phyloP scores from a whole-genome alignment of 1,140 invertebrate species.

The Pseudoatta argentina region DNA sequence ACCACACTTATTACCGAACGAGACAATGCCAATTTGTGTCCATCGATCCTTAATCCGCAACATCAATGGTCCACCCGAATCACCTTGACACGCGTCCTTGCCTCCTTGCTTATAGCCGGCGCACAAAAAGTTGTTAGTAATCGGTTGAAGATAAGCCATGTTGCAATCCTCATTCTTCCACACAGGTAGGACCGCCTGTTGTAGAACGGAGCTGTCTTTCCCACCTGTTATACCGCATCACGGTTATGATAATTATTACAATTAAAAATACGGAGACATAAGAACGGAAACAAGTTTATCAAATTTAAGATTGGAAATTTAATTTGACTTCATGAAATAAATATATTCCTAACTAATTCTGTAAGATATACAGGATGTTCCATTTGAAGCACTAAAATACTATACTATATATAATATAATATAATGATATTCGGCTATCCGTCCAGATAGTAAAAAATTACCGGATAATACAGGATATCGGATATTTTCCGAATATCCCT shows the following conservation, averaged over 20 bases:
- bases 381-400: no score
- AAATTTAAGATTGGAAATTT: neutral
- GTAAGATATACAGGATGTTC: no score
- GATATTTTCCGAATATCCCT: no score
- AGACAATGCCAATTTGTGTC: slow-evolving; percentile 96
- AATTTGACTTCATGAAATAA: neutral
- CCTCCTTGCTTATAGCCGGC: slow-evolving; percentile 96
- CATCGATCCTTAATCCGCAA: slow-evolving; percentile 91
- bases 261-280: neutral
- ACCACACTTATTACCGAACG: slow-evolving; percentile 96
- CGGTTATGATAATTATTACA: neutral
- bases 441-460: no score
- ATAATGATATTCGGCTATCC: no score
- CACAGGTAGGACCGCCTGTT: slow-evolving; percentile 94
- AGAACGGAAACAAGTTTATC: neutral
- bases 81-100: slow-evolving; percentile 95
- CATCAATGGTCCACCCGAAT: slow-evolving; percentile 94
- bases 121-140: slow-evolving; percentile 96
- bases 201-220: slow-evolving; percentile 93
- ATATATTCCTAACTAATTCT: neutral
- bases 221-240: slow-evolving; percentile 87
- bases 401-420: no score
- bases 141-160: slow-evolving; percentile 95
- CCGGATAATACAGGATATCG: no score
- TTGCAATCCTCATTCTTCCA: slow-evolving; percentile 97